phyloP scores from a whole-genome alignment of 92 coral and sea anemone genomes.

The Paramuricea clavata region DNA sequence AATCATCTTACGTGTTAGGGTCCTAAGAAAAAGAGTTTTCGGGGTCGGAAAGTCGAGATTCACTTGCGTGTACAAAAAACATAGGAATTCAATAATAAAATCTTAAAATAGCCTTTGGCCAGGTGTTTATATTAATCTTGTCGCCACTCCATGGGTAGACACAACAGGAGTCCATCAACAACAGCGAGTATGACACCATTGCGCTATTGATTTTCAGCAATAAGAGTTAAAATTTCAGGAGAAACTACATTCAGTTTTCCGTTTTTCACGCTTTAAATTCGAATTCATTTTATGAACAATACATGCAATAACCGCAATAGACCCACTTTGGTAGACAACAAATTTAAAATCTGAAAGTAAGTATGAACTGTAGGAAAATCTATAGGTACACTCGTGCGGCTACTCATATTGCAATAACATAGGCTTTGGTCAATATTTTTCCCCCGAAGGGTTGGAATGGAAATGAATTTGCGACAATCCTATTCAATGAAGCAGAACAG shows the following conservation, averaged over 20 bases:
- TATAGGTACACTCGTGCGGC: too few relatives aligned
- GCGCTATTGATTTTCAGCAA: slow-evolving; percentile 24
- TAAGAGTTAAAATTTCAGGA: not conserved
- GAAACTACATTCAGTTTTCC: too few relatives aligned
- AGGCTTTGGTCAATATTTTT: not conserved
- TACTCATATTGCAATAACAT: not conserved
- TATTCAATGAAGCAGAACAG: not conserved
- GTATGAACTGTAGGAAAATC: too few relatives aligned
- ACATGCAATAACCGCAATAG: too few relatives aligned
- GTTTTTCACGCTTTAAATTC: not conserved
- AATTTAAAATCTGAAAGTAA: too few relatives aligned
- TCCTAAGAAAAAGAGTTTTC: not conserved
- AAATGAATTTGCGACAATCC: not conserved
- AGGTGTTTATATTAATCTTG: slow-evolving; percentile 43
- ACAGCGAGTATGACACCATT: slow-evolving; percentile 11
- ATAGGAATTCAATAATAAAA: slow-evolving; percentile 38
- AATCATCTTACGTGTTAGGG: not conserved
- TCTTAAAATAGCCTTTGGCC: slow-evolving; percentile 47
- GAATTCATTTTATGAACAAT: too few relatives aligned
- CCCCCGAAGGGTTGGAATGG: not conserved
- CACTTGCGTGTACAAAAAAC: slow-evolving; percentile 33
- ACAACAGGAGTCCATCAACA: slow-evolving; percentile 48
- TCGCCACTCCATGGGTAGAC: slow-evolving; percentile 27
- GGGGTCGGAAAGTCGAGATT: not conserved
- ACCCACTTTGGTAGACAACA: not conserved